Conservation (phyloP, 2,797 vertebrate species). For the Morelia viridis region DNA sequence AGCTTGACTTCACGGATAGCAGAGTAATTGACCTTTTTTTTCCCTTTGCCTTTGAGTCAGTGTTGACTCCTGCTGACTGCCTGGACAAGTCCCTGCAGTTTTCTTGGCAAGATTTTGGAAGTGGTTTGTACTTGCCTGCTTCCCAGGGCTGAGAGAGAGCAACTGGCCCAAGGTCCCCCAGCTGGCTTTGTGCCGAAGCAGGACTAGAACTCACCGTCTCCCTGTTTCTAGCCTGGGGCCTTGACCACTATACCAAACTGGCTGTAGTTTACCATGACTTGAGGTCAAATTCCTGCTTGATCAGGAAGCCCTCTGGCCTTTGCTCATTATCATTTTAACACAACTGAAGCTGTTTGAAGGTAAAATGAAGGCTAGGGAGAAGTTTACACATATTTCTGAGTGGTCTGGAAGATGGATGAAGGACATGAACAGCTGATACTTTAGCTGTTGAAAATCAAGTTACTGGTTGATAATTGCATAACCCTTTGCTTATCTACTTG, state of each 20-base stretch:
- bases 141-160: neutral
- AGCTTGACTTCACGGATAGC: neutral
- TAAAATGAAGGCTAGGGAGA: neutral
- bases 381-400: neutral
- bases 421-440: neutral
- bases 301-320: neutral
- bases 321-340: neutral
- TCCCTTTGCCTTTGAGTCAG: neutral
- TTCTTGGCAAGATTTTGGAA: neutral
- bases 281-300: neutral
- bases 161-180: neutral
- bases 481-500: neutral
- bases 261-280: neutral
- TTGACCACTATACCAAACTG: neutral
- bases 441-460: neutral
- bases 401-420: neutral
- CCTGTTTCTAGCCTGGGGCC: no score
- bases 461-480: neutral
- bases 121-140: neutral
- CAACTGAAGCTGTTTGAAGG: neutral
- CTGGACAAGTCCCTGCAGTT: neutral
- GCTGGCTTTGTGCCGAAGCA: neutral
- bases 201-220: neutral
- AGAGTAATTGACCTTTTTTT: neutral
- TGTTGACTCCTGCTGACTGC: neutral